Percentiles rank a stretch among this genome's conserved stretches.
Conservation (phyloP, 2,113 vertebrate genomes). For the Notothenia rossii region DNA sequence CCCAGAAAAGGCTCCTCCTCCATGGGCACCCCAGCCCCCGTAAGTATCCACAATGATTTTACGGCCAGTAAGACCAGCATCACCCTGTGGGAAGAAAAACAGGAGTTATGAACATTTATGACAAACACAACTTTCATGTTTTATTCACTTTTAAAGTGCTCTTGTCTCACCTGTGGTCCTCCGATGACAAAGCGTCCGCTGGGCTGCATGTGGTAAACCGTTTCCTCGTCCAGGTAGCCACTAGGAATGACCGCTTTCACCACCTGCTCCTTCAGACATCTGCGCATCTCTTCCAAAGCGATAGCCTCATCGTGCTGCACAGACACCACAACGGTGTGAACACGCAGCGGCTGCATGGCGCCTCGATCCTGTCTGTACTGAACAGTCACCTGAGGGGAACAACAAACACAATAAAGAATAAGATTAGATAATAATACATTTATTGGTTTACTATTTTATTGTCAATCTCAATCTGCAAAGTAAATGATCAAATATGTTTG, state of each 20-base stretch:
- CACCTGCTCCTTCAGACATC: slow-evolving; percentile 91
- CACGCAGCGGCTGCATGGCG: slow-evolving; percentile 91
- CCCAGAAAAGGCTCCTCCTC: slow-evolving; percentile 95
- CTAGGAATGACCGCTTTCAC: slow-evolving; percentile 92
- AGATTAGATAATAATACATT: no score
- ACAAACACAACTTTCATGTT: neutral
- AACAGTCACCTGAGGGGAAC: slow-evolving; percentile 88
- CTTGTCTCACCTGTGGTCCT: slow-evolving; percentile 90
- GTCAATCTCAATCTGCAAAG: no score
- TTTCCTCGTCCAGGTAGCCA: slow-evolving; percentile 90
- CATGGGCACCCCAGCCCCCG: slow-evolving; percentile 95
- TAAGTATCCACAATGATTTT: slow-evolving; percentile 98
- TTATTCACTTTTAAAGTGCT: neutral
- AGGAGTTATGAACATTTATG: neutral
- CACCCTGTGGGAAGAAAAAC: slow-evolving; percentile 82
- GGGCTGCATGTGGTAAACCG: slow-evolving; percentile 95
- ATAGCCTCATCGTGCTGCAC: slow-evolving; percentile 94
- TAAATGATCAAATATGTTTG: no score
- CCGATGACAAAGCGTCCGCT: slow-evolving; percentile 98
- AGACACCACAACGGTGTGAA: slow-evolving; percentile 95
- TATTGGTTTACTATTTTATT: no score
- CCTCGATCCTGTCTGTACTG: slow-evolving; percentile 95
- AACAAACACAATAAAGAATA: no score
- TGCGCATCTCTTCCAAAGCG: slow-evolving; percentile 92
- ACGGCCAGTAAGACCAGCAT: slow-evolving; percentile 94